These are phyloP conservation scores for Drosophila greeni DNA, from an alignment of 2,888 invertebrate species.

Conservation along the genomic window DNA sequence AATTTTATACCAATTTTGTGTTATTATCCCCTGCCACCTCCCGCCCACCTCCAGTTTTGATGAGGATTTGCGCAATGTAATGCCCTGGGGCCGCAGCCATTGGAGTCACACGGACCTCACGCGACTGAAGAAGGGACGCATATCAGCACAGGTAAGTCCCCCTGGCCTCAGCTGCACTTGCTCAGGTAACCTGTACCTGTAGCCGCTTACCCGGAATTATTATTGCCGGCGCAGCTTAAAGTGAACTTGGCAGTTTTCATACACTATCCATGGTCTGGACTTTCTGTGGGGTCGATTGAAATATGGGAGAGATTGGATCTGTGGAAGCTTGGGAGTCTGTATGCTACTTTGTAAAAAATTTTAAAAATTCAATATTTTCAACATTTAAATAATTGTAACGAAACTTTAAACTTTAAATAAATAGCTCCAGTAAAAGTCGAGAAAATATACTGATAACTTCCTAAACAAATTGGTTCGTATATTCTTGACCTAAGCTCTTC, in stretches of 20 bases:
- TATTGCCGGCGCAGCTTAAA: conserved; percentile 18
- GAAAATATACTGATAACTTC: no score
- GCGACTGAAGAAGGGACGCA: conserved; percentile 85
- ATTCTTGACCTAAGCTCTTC: background rate
- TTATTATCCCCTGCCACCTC: conserved; percentile 8
- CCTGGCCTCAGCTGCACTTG: background rate
- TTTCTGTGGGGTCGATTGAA: background rate
- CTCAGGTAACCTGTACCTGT: background rate
- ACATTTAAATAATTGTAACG: background rate
- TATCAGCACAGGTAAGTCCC: conserved; percentile 86
- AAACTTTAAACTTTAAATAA: no score
- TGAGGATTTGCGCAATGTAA: conserved; percentile 84
- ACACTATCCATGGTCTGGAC: background rate
- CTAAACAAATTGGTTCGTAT: background rate
- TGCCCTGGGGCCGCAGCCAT: conserved; percentile 85
- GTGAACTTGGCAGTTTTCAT: conserved; percentile 4
- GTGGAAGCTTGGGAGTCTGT: background rate
- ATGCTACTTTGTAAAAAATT: background rate
- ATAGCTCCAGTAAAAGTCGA: background rate
- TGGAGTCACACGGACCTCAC: conserved; percentile 90
- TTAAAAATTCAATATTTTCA: background rate
- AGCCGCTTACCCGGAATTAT: conserved; percentile 11
- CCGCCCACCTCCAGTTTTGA: conserved; percentile 80
- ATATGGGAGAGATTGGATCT: background rate
- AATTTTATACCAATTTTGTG: conserved; percentile 38